Percentiles rank a stretch among this genome's conserved stretches.
phyloP scores from a whole-genome alignment of 2,797 vertebrate genomes.

The Poecile montanus region DNA sequence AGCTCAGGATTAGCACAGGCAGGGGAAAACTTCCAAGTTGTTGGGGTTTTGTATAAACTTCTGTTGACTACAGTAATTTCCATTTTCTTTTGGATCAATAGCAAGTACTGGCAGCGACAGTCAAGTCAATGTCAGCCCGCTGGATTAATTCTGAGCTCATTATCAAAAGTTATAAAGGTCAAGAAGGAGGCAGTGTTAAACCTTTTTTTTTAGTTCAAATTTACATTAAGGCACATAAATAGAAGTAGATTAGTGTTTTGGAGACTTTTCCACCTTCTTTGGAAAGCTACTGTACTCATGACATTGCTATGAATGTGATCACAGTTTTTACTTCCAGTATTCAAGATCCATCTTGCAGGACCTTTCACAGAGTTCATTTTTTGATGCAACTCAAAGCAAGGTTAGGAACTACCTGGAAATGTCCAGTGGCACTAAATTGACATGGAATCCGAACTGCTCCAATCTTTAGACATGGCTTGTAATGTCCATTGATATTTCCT shows the following conservation, averaged over 20 bases:
- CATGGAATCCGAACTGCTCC: not conserved
- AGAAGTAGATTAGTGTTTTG: not conserved
- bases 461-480: not conserved
- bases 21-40: not conserved
- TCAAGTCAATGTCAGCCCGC: not conserved
- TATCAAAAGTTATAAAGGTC: conserved; percentile 34
- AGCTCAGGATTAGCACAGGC: conserved; percentile 2
- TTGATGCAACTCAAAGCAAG: not conserved
- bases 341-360: not conserved
- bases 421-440: not conserved
- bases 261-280: not conserved
- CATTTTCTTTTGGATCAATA: conserved; percentile 29
- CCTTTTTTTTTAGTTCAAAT: conserved; percentile 14
- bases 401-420: not conserved
- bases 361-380: not conserved
- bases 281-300: not conserved
- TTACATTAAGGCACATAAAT: not conserved
- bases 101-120: not conserved
- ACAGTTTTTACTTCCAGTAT: not conserved
- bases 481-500: not conserved
- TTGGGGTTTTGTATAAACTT: not conserved
- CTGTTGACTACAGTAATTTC: not conserved
- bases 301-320: not conserved
- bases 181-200: conserved; percentile 25
- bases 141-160: conserved; percentile 56